phyloP scores from a whole-genome alignment of 2,113 vertebrate species.

The Cottus gobio region DNA sequence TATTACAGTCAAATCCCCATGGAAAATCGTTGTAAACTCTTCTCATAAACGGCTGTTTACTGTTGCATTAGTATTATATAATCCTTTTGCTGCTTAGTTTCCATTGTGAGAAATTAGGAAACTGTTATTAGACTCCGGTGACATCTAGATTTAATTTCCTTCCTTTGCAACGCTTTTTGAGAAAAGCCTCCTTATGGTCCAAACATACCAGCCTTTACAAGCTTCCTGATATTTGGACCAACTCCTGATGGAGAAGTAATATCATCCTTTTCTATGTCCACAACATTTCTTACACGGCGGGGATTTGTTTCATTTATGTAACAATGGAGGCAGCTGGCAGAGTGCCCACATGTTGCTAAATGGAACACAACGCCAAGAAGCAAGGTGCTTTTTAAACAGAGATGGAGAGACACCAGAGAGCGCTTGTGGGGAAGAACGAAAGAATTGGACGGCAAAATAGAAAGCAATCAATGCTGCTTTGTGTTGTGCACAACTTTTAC shows the following conservation, averaged over 20 bases:
- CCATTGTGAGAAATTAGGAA: conserved; percentile 70
- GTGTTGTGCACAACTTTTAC: conserved; percentile 66
- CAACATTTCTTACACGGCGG: conserved; percentile 70
- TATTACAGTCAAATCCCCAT: conserved; percentile 60
- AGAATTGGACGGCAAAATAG: conserved; percentile 59
- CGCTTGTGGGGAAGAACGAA: conserved; percentile 60
- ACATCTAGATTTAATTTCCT: conserved; percentile 67
- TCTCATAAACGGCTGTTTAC: conserved; percentile 70
- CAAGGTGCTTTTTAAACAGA: conserved; percentile 73
- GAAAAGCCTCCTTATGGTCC: conserved; percentile 52
- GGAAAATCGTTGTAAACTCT: conserved; percentile 61
- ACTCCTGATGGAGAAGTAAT: conserved; percentile 69
- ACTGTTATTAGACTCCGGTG: conserved; percentile 64
- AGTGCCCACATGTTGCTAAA: conserved; percentile 69
- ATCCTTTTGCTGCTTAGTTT: conserved; percentile 67
- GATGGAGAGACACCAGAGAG: conserved; percentile 69
- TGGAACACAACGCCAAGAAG: conserved; percentile 64
- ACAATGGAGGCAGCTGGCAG: conserved; percentile 72
- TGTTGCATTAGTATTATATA: conserved; percentile 64
- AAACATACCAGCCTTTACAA: conserved; percentile 67
- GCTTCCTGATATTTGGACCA: conserved; percentile 60
- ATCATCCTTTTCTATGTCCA: conserved; percentile 76
- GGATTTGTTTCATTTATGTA: conserved; percentile 79
- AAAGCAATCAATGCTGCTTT: conserved; percentile 75
- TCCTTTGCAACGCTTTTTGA: conserved; percentile 45